These are phyloP conservation scores for Notechis scutatus DNA, from an alignment of 2,113 vertebrate genomes.

Conservation along the genomic window DNA sequence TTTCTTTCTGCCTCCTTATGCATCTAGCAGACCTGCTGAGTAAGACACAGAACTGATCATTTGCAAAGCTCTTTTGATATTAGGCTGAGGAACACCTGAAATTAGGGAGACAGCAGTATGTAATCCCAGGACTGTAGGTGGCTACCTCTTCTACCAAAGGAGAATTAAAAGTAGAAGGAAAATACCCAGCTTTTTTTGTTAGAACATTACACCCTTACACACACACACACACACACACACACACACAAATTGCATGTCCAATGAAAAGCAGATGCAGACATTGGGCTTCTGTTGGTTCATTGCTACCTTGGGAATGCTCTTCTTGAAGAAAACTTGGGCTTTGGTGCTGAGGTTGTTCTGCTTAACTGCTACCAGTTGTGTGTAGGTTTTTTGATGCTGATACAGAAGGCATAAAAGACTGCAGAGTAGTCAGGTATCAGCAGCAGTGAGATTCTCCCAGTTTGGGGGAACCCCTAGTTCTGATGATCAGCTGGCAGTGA, in stretches of 20 bases:
- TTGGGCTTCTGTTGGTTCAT: not conserved
- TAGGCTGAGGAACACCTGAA: not conserved
- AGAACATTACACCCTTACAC: not conserved
- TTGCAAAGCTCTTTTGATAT: not conserved
- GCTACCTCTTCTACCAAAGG: not conserved
- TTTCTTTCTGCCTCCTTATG: not conserved
- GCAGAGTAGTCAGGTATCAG: not conserved
- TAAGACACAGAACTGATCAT: not conserved
- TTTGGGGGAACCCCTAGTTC: too few relatives aligned
- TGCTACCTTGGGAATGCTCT: not conserved
- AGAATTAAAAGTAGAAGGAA: not conserved
- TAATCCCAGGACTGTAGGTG: not conserved
- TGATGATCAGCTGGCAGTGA: too few relatives aligned
- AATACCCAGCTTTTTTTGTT: not conserved
- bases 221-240: not conserved
- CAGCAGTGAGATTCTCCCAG: too few relatives aligned
- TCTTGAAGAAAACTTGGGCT: not conserved
- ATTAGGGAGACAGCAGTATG: not conserved
- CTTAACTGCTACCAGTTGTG: not conserved
- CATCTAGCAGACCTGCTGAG: not conserved
- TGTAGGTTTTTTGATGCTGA: not conserved
- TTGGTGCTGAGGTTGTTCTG: not conserved
- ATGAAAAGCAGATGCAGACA: not conserved
- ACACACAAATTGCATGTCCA: not conserved
- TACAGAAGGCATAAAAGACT: not conserved